These are phyloP conservation scores for Dolichomitus sp. DNA, from an alignment of 2,888 invertebrate species.

Conservation along the genomic window DNA sequence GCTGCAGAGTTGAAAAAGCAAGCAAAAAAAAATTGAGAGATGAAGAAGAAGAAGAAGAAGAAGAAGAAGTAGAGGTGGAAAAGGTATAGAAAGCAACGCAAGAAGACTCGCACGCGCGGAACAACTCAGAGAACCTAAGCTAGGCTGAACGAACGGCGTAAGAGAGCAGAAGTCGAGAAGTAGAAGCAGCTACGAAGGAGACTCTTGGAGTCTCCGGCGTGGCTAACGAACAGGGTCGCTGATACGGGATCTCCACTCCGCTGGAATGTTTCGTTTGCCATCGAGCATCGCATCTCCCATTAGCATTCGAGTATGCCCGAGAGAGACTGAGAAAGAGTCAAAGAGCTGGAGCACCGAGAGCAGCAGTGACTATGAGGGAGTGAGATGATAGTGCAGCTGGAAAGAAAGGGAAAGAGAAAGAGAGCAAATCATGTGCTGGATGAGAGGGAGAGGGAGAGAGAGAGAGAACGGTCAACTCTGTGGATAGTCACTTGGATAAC, in stretches of 20 bases:
- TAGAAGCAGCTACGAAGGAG: conserved; percentile 20
- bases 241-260: conserved; percentile 81
- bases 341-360: conserved; percentile 54
- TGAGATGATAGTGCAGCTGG: conserved; percentile 40
- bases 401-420: conserved; percentile 51
- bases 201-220: conserved; percentile 62
- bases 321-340: conserved; percentile 55
- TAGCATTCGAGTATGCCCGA: conserved; percentile 78
- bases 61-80: conserved; percentile 7
- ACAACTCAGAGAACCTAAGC: conserved; percentile 7
- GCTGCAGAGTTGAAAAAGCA: conserved; percentile 25
- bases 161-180: conserved; percentile 45
- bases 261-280: conserved; percentile 81
- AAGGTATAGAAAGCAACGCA: conserved; percentile 12
- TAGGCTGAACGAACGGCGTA: conserved; percentile 44
- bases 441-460: conserved; percentile 39
- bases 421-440: neutral
- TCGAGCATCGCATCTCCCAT: conserved; percentile 82
- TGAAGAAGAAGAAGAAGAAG: neutral
- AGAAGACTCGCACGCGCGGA: conserved; percentile 61
- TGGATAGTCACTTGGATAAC: conserved; percentile 66
- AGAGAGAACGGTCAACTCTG: conserved; percentile 58
- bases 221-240: conserved; percentile 80
- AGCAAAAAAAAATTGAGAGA: neutral
- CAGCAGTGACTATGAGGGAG: conserved; percentile 48